phyloP scores from a whole-genome alignment of 2,113 vertebrate species.

The Myotis yumanensis region DNA sequence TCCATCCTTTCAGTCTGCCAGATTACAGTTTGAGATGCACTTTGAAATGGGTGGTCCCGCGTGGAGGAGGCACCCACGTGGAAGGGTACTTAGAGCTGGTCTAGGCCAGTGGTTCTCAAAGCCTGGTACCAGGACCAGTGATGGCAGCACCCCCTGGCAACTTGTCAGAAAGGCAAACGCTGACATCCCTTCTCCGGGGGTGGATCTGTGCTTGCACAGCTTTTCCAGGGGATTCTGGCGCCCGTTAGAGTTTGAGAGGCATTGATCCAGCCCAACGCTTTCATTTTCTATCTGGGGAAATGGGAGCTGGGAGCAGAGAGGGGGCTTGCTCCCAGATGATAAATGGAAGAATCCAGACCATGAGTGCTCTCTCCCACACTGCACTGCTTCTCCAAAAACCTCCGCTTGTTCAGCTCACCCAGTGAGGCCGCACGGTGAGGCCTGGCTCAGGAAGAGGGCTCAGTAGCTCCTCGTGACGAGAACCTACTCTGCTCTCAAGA shows the following conservation, averaged over 20 bases:
- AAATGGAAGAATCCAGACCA: neutral
- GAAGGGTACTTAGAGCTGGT: neutral
- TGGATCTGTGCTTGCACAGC: neutral
- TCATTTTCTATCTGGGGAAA: neutral
- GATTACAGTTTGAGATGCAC: neutral
- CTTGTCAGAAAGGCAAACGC: neutral
- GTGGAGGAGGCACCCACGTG: neutral
- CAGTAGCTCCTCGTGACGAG: neutral
- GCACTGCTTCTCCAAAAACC: neutral
- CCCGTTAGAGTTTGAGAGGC: neutral
- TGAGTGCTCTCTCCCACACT: too few species aligned
- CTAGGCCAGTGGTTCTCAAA: neutral
- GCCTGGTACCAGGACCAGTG: neutral
- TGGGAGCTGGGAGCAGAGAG: neutral
- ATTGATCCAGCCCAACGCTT: neutral
- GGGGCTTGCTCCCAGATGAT: too few species aligned
- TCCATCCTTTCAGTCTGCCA: neutral
- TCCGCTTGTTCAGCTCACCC: neutral
- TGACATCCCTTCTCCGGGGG: neutral
- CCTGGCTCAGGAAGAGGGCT: accelerated
- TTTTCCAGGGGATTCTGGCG: neutral
- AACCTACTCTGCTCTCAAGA: neutral
- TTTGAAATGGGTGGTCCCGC: neutral
- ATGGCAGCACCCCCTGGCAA: neutral
- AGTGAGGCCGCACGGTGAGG: neutral